These are phyloP conservation scores for Lerema accius DNA, from an alignment of 1,140 invertebrate species.

Conservation along the genomic window DNA sequence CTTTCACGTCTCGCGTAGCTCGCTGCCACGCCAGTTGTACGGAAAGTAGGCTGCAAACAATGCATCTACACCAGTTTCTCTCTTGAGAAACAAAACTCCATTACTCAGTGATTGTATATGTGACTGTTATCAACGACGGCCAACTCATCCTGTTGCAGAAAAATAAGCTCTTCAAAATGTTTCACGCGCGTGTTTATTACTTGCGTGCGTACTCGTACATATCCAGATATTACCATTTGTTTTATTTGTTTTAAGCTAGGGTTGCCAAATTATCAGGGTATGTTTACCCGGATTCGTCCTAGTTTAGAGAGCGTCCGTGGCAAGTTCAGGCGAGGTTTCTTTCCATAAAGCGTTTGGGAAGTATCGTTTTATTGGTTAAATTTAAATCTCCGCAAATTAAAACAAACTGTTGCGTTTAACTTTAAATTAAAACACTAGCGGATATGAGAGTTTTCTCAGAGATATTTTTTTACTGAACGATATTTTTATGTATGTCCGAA, in stretches of 20 bases:
- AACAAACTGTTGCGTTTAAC: too few species aligned
- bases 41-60: slow-evolving; percentile 78
- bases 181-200: slow-evolving; percentile 10
- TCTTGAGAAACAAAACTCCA: slow-evolving; percentile 65
- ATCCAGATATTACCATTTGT: not conserved
- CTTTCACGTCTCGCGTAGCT: slow-evolving; percentile 65
- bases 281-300: too few species aligned
- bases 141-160: slow-evolving; percentile 27
- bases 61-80: slow-evolving; percentile 70
- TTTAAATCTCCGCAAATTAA: too few species aligned
- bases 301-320: too few species aligned
- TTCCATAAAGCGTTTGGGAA: too few species aligned
- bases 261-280: too few species aligned
- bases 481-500: too few species aligned
- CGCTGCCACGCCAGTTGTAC: slow-evolving; percentile 53
- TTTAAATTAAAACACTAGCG: too few species aligned
- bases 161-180: slow-evolving; percentile 18
- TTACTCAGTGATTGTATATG: slow-evolving; percentile 48
- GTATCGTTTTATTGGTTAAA: too few species aligned
- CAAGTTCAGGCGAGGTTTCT: too few species aligned
- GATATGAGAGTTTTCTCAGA: too few species aligned
- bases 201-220: not conserved
- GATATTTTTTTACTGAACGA: too few species aligned
- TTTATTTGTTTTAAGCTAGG: slow-evolving; percentile 2
- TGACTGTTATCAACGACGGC: slow-evolving; percentile 37